phyloP scores from a whole-genome alignment of 2,113 vertebrate species.

The Malurus cyaneus region DNA sequence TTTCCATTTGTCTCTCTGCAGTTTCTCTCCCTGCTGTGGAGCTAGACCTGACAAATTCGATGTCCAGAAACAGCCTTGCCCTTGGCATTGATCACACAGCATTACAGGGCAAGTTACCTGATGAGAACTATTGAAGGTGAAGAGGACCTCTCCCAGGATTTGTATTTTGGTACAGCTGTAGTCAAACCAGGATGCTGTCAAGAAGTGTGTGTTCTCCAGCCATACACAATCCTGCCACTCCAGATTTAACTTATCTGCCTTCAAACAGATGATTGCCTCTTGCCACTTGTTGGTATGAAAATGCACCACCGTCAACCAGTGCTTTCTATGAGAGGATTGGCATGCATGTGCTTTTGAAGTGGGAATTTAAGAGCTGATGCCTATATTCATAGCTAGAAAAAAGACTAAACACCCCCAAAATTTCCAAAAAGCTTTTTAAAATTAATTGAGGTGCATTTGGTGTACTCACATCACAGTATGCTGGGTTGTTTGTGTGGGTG shows the following conservation, averaged over 20 bases:
- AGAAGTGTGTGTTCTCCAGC: neutral
- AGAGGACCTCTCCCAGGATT: neutral
- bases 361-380: neutral
- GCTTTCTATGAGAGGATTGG: neutral
- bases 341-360: neutral
- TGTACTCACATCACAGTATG: neutral
- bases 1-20: neutral
- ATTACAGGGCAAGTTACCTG: neutral
- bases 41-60: neutral
- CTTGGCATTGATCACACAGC: neutral
- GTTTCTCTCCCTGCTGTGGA: neutral
- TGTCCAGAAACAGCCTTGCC: neutral
- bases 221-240: neutral
- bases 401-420: accelerated
- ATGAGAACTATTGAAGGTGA: neutral
- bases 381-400: neutral
- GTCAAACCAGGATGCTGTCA: neutral
- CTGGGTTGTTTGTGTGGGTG: neutral
- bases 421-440: neutral
- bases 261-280: neutral
- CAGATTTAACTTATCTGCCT: neutral
- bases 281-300: neutral
- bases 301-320: neutral
- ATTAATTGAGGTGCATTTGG: neutral
- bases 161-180: neutral